Evolutionary conservation across 2,888 invertebrate species (phyloP), one percentile per base, ranked within the genome.

Genomic region (Deilephila elpenor): DNA sequence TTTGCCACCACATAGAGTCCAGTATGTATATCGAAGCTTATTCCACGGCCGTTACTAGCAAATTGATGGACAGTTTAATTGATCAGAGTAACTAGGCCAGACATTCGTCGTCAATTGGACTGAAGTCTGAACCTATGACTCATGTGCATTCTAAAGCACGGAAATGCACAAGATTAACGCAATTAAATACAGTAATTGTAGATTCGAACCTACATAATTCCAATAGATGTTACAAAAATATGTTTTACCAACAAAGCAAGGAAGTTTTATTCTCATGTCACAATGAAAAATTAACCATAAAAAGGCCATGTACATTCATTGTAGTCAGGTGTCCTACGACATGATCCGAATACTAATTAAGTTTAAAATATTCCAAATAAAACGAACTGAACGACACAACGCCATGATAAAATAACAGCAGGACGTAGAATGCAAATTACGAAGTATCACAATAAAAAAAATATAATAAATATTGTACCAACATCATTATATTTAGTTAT

Each of bases 341-440:
- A 25, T 51, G 67, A 29, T 37, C n/a, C 1, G 67, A 67, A 67
- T 67, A 67, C 11, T 67, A 51, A 67, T 67, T 25, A 51, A 5
- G 37, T 62, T 37, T 37, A 61, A 37, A 37, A n/a, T 37, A 37
- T 67, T 67, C 67, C 67, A 17, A 51, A 44, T 44, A 67, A 44
- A 14, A 51, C 25, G 44, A 51, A 67, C 6, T 44, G 14, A 4
- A 44, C 25, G 5, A 17, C 4, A 44, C 20, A 64, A 37, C 2
- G 44, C 11, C 19, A n/a, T 6, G 7, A 56, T 56, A 56, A n/a
- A 17, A 56, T 6, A n/a, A 56, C 56, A n/a, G 6, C 5, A 56
- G 14, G 56, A n/a, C n/a, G n/a, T 56, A n/a, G n/a, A 56, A 56
- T 56, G n/a, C 56, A 19, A 56, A 56, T 56, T 0, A 56, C 56